These are phyloP conservation scores for Apomyelois bistriatella DNA, from an alignment of 2,888 invertebrate genomes.

Conservation along the genomic window DNA sequence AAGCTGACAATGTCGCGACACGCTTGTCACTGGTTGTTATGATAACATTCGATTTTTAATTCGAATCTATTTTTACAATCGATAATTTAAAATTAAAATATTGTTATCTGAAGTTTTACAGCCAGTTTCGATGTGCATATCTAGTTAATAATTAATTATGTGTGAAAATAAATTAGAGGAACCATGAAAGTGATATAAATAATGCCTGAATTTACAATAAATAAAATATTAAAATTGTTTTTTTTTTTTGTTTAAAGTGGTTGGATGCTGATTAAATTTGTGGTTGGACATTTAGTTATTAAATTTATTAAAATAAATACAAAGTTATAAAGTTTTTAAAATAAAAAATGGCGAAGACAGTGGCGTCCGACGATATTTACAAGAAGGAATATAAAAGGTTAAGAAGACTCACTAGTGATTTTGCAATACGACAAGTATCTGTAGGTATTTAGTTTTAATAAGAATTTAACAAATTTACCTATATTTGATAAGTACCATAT, in stretches of 20 bases:
- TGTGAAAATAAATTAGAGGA: too few relatives aligned
- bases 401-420: slow-evolving; percentile 83
- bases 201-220: too few relatives aligned
- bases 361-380: slow-evolving; percentile 73
- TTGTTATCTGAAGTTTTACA: not conserved
- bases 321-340: too few relatives aligned
- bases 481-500: too few relatives aligned
- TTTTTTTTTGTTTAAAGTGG: too few relatives aligned
- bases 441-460: slow-evolving; percentile 70
- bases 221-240: too few relatives aligned
- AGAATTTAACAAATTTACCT: too few relatives aligned
- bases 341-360: slow-evolving; percentile 44
- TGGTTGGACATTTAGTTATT: too few relatives aligned
- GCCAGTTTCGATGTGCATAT: not conserved
- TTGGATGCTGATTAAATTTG: too few relatives aligned
- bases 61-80: slow-evolving; percentile 25
- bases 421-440: slow-evolving; percentile 83
- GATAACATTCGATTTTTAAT: slow-evolving; percentile 29
- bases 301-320: too few relatives aligned
- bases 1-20: slow-evolving; percentile 66
- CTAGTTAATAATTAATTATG: too few relatives aligned
- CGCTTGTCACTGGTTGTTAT: slow-evolving; percentile 50
- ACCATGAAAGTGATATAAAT: too few relatives aligned
- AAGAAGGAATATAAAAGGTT: slow-evolving; percentile 85
- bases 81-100: slow-evolving; percentile 12